Conservation (phyloP, 2,113 vertebrate species). For the Gyps fulvus region DNA sequence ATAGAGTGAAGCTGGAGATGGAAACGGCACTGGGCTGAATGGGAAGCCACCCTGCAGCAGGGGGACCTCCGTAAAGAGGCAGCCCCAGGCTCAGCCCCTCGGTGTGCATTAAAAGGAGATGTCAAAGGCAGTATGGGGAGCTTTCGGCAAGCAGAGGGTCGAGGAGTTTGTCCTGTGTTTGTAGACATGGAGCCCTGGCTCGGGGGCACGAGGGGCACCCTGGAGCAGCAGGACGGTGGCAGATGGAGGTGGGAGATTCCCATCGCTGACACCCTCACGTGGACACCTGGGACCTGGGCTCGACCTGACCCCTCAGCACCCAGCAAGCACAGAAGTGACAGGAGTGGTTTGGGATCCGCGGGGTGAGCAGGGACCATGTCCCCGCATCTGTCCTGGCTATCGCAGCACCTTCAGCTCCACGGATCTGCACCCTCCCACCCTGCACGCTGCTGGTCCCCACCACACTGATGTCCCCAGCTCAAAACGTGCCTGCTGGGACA, state of each 20-base stretch:
- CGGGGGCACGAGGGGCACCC: neutral
- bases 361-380: neutral
- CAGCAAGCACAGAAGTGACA: neutral
- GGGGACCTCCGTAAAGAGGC: neutral
- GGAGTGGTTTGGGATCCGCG: neutral
- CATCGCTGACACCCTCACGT: neutral
- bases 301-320: neutral
- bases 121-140: neutral
- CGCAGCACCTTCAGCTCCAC: neutral
- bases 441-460: neutral
- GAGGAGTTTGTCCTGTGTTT: neutral
- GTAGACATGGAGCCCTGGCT: accelerated
- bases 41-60: neutral
- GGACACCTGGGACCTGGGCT: neutral
- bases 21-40: neutral
- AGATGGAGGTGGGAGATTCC: neutral
- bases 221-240: neutral
- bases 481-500: accelerated
- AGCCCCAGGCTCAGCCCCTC: neutral
- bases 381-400: neutral
- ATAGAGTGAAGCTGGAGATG: neutral
- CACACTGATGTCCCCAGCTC: accelerated
- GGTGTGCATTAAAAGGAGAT: neutral
- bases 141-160: neutral
- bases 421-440: neutral